Evolutionary conservation across 2,797 vertebrate genomes (phyloP), one percentile per base, ranked within the genome.

Genomic region (Gallinago nigripennis): DNA sequence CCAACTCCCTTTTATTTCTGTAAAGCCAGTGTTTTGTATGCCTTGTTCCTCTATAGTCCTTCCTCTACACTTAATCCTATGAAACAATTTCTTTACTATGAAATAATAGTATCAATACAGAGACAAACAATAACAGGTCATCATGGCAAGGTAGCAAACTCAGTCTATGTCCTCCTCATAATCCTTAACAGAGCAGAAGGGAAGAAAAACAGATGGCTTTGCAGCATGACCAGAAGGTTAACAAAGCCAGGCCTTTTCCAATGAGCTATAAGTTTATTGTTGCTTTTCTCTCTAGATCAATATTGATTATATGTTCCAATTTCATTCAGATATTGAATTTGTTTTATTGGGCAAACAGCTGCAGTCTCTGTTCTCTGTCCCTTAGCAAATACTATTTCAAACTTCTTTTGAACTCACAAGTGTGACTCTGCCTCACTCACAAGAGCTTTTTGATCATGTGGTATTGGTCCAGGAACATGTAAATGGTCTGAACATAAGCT

Each of bases 301-400:
- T 92, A 96, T 96, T 95, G 87, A 96, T 94, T 89, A 85, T 81
- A 61, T 54, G 85, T 64, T 94, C 61, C 92, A 86, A 45, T 95
- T 96, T 90, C 72, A 71, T 91, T 94, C 41, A 1, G 76, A 90
- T 91, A 90, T 78, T 92, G 92, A 71, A 90, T 94, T 95, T 86
- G 57, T 57, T 92, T 92, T 86, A 91, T 83, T 95, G 91, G 85
- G 57, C 89, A 96, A 95, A 96, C 89, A 92, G 39, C 12, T 64
- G 64, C 33, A 87, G 39, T 33, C 31, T 64, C 25, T 20, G 3
- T 9, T 80, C 68, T 39, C 31, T 8, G 10, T 85, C 39, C 43
- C 50, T 91, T 35, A 83, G 69, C 72, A 97, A 95, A 97, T 86
- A 91, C 90, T 95, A 76, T 96, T 92, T 95, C 77, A 92, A 81